Conservation (phyloP, 2,113 vertebrate genomes). For the Catharus minimus region DNA sequence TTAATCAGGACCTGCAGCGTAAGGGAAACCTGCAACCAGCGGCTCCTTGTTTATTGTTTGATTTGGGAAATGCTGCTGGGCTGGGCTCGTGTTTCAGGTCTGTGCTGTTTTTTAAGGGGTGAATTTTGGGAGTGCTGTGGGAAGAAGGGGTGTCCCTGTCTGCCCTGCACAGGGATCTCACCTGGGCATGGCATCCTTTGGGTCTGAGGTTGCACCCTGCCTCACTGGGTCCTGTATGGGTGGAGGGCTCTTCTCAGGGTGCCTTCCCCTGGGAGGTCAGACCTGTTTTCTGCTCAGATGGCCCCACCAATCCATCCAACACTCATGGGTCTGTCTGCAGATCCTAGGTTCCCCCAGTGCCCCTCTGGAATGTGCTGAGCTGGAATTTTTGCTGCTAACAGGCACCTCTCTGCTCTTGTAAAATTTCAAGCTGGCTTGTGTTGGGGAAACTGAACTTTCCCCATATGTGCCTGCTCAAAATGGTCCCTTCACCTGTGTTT, state of each 20-base stretch:
- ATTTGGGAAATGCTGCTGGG: constrained; percentile 33
- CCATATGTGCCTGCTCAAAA: accelerated
- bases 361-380: background rate
- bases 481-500: background rate
- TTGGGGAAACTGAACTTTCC: background rate
- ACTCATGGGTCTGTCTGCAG: accelerated
- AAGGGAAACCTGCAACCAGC: constrained; percentile 28
- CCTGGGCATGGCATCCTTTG: background rate
- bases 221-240: background rate
- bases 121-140: background rate
- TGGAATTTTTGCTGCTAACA: background rate
- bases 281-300: background rate
- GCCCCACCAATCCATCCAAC: background rate
- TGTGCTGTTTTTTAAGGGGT: background rate
- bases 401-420: background rate
- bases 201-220: background rate
- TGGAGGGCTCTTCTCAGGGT: background rate
- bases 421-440: background rate
- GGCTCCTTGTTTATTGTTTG: constrained; percentile 55
- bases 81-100: background rate
- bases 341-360: background rate
- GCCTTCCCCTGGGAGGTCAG: background rate
- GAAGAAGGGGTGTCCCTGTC: background rate
- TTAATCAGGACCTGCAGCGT: constrained; percentile 54
- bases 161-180: background rate